These are phyloP conservation scores for Cassiopea andromeda DNA, from an alignment of 30 jellyfish, hydroid and myxozoan genomes.

Conservation along the genomic window DNA sequence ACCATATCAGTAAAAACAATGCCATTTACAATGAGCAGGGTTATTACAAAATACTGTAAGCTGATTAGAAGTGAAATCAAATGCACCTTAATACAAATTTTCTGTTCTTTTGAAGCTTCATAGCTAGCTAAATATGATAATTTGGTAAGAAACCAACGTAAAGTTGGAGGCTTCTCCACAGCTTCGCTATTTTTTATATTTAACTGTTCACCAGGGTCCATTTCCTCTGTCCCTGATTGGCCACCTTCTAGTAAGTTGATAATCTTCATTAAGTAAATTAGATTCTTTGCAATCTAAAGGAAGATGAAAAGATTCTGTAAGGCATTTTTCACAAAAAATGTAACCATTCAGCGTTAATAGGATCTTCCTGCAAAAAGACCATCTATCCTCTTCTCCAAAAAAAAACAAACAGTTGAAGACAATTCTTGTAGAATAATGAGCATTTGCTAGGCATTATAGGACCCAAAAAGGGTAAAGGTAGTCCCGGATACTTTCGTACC, in stretches of 20 bases:
- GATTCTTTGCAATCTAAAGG: slow-evolving; percentile 79
- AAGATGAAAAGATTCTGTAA: not conserved
- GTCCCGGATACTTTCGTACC: no score
- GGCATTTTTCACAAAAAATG: no score
- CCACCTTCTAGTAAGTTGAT: slow-evolving; percentile 48
- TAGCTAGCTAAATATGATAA: slow-evolving; percentile 79
- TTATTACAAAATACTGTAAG: no score
- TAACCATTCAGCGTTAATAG: no score
- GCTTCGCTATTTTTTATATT: slow-evolving; percentile 8
- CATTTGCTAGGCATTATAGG: no score
- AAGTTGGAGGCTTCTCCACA: slow-evolving; percentile 28
- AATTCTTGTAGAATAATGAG: no score
- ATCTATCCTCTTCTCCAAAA: no score
- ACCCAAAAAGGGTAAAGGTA: no score
- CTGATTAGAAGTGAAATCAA: not conserved
- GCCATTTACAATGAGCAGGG: no score
- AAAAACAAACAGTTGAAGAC: no score
- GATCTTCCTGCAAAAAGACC: no score
- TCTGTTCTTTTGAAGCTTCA: slow-evolving; percentile 82
- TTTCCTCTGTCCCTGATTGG: not conserved
- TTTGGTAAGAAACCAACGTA: slow-evolving; percentile 69
- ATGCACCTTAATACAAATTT: slow-evolving; percentile 65
- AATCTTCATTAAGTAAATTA: slow-evolving; percentile 75
- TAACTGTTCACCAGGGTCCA: not conserved
- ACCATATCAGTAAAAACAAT: no score